These are phyloP conservation scores for Craseonycteris thonglongyai DNA, from an alignment of 2,113 vertebrate genomes.

Conservation along the genomic window DNA sequence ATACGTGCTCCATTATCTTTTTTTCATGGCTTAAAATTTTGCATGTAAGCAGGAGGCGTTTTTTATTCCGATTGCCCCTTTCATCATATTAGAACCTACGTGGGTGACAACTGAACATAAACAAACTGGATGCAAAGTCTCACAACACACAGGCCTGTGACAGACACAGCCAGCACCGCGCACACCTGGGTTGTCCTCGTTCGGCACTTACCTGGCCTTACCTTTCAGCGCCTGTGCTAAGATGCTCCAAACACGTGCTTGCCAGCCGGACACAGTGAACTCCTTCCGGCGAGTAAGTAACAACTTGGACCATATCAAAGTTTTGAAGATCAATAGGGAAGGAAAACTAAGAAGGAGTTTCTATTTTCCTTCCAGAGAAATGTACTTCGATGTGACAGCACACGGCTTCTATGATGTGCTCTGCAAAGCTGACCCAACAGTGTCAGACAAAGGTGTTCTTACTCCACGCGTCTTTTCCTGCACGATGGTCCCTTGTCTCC, in stretches of 20 bases:
- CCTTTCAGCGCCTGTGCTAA: background rate
- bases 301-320: background rate
- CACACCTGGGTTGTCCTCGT: background rate
- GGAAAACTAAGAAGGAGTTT: too few species aligned
- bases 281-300: background rate
- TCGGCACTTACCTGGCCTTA: background rate
- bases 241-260: background rate
- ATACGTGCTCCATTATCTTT: background rate
- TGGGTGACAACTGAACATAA: background rate
- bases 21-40: background rate
- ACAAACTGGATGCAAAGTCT: background rate
- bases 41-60: accelerated
- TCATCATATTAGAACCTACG: background rate
- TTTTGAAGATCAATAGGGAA: background rate
- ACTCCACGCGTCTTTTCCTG: accelerated
- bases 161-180: background rate
- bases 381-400: background rate
- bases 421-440: background rate
- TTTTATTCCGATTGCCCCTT: too few species aligned
- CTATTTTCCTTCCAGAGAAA: background rate
- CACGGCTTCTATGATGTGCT: background rate
- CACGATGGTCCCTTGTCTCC: accelerated
- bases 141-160: accelerated
- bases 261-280: background rate
- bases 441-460: background rate